Evolutionary conservation across 1,140 invertebrate species (phyloP), one percentile per base, ranked within the genome.

Genomic region (Caenorhabditis latens): DNA sequence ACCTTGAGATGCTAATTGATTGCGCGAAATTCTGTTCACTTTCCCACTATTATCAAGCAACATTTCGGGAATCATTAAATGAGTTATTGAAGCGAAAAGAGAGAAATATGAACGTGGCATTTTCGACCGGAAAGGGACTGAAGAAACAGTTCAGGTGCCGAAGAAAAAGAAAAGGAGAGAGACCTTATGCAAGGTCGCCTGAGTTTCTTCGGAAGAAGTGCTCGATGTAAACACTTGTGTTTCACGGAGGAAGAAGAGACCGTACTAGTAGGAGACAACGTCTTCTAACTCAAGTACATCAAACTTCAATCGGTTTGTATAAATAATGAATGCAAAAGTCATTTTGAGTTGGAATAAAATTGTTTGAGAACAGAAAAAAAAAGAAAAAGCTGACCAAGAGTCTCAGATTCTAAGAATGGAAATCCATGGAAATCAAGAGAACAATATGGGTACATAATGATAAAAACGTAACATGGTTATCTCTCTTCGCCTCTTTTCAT

Each of bases 1-100:
- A 79, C 71, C 71, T 79, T 79, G 71, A 79, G 71, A 46, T 21
- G 71, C 71, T 79, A 79, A 79, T 79, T 79, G 71, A 79, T 79
- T 79, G 46, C 71, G 71, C 43, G 71, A 53, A 53, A 16, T 40
- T 65, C 50, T 16, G 50, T 65, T 65, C 63, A 40, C 46, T 19
- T 32, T 71, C 46, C 14, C 61, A 50, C 46, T 24, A 79, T 79
- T 79, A 79, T 50, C 43, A 79, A 40, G 71, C 46, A 79, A 79
- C 50, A 79, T 46, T 40, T 40, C 71, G 71, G 71, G 71, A 79
- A 50, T 79, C 71, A 79, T 79, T 79, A 50, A 79, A 79, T 42
- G 71, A 53, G 40, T 13, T 19, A 79, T 19, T 50, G 71, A 50
- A 79, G 71, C 71, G 71, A 53, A 79, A 13, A 79, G 46, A 79